These are phyloP conservation scores for Enteromius fasciolatus DNA, from an alignment of 2,797 vertebrate species.

Conservation along the genomic window DNA sequence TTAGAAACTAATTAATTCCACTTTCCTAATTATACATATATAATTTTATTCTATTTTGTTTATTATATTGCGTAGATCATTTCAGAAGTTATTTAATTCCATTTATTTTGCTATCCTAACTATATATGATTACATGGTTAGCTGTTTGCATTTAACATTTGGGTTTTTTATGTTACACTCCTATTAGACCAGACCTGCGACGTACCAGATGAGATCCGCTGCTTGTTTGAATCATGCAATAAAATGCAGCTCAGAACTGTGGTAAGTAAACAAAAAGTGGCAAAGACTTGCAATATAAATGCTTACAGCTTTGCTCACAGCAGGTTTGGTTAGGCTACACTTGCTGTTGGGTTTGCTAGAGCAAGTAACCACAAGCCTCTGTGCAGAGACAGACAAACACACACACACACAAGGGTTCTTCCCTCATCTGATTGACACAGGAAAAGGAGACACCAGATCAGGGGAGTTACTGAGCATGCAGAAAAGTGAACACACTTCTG, in stretches of 20 bases:
- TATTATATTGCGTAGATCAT: neutral
- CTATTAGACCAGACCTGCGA: neutral
- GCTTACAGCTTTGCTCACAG: conserved; percentile 23
- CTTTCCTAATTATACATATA: neutral
- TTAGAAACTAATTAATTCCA: neutral
- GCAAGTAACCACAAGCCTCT: conserved; percentile 56
- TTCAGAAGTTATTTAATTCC: neutral
- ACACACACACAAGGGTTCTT: conserved; percentile 61
- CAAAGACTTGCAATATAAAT: conserved; percentile 12
- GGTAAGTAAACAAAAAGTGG: conserved; percentile 11
- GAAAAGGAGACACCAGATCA: conserved; percentile 60
- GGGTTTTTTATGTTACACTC: neutral
- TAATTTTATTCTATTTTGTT: neutral
- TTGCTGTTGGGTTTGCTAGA: conserved; percentile 42
- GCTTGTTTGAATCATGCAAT: conserved; percentile 10
- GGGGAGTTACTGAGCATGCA: conserved; percentile 36
- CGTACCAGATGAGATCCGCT: neutral
- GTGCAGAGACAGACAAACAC: conserved; percentile 47
- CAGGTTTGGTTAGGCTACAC: conserved; percentile 36
- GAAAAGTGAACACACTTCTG: conserved; percentile 26
- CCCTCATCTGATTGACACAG: conserved; percentile 54
- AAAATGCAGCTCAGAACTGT: neutral
- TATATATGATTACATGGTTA: neutral
- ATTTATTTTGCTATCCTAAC: neutral
- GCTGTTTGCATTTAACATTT: neutral